Percentiles rank a stretch among this genome's conserved stretches.
These are phyloP conservation scores for Machaerirhynchus nigripectus DNA, from an alignment of 2,113 vertebrate species.

Conservation along the genomic window DNA sequence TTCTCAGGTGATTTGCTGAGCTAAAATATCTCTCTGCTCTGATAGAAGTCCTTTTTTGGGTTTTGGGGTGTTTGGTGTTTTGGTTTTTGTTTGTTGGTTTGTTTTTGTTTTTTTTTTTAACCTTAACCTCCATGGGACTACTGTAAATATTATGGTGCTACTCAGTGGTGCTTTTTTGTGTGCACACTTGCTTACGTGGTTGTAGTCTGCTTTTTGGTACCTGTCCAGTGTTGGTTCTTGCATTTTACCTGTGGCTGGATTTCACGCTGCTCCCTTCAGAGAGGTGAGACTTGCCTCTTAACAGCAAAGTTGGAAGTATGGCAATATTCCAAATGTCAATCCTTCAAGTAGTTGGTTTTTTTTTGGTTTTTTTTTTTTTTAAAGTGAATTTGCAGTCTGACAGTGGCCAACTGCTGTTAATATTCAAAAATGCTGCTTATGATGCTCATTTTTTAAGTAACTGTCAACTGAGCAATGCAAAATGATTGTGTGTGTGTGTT, in stretches of 20 bases:
- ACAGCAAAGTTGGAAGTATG: background rate
- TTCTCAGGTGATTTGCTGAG: background rate
- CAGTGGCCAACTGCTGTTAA: background rate
- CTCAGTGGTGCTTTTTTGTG: background rate
- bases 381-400: background rate
- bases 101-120: background rate
- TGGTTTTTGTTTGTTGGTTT: background rate
- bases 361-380: background rate
- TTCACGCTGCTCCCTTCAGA: background rate
- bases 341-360: background rate
- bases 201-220: background rate
- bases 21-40: background rate
- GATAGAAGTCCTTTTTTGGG: background rate
- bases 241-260: background rate
- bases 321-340: background rate
- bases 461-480: background rate
- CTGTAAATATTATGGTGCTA: background rate
- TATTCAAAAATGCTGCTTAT: background rate
- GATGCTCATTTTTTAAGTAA: background rate
- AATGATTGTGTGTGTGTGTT: background rate
- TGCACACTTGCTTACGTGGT: rapidly evolving
- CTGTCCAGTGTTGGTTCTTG: background rate
- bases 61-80: background rate
- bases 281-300: background rate
- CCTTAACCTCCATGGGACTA: background rate